Base-by-base conservation (phyloP, 2,113 vertebrate genomes). In the Carassius gibelio region DNA sequence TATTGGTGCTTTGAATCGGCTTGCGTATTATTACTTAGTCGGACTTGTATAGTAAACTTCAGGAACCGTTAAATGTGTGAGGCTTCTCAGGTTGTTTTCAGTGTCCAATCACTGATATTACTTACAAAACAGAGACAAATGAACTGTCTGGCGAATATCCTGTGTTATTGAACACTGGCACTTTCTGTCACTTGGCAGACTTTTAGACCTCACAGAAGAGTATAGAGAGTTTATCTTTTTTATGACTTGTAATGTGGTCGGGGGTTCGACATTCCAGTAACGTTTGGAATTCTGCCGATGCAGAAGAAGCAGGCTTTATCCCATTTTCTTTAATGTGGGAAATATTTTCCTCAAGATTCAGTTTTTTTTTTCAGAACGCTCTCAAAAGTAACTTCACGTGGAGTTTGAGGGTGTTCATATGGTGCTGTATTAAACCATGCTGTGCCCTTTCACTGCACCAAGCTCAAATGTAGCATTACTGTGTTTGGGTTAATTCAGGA, bases 221-320 rank as follows among this genome's bases (percentile, higher is more conserved):
- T 92, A 93, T 93, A 90, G 93, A 93, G 92, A 89, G 82, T 45
- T 75, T 89, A 87, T 92, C 89, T 57, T 68, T 90, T 93, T 90
- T 90, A 91, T 17, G 75, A 89, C 86, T 84, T 90, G 91, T 85
- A 90, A 89, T 86, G 85, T 88, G 90, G 92, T 89, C 84, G 75
- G 80, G 86, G 82, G 88, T 78, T 91, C 34, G 86, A 88, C 88
- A 84, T 85, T 62, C 79, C 89, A 69, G 84, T 87, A 81, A 69
- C 10, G 2, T 55, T 82, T 50, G 80, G 80, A 69, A 82, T 82
- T 69, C 26, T 57, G 75, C 45, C 38, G 5, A 5, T 42, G 50
- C 23, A 0, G 17, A 36, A 52, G 62, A 26, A 82, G n/a, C 48
- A 69, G 42, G 79, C 61, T 52, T 15, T 5, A 21, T 68, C 45